A percentile compares a stretch with the other conserved stretches of the same genome.
These are phyloP conservation scores for Dipodomys spectabilis DNA, from an alignment of 2,113 vertebrate species.

Conservation along the genomic window DNA sequence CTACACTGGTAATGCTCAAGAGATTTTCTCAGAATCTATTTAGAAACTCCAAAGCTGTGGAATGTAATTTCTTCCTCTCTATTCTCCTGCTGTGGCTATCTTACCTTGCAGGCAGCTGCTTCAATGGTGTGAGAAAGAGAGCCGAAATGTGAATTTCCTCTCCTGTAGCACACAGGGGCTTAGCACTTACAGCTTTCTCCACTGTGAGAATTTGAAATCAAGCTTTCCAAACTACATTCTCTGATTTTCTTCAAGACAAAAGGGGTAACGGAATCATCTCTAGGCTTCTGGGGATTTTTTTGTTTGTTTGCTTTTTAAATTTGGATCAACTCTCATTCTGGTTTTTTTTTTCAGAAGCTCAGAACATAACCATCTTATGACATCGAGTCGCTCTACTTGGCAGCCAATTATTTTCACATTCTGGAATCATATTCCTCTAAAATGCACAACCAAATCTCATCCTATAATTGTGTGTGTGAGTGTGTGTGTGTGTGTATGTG, in stretches of 20 bases:
- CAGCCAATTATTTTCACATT: slow-evolving; percentile 25
- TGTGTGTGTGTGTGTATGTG: background rate
- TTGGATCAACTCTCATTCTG: background rate
- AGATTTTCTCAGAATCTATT: slow-evolving; percentile 36
- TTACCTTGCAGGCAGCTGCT: background rate
- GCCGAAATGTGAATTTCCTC: background rate
- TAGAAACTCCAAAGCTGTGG: slow-evolving; percentile 36
- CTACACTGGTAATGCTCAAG: background rate
- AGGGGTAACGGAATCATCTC: background rate
- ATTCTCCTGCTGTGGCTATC: slow-evolving; percentile 10
- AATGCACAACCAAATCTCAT: slow-evolving; percentile 5
- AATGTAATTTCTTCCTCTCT: slow-evolving; percentile 41
- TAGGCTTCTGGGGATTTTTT: background rate
- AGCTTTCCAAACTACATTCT: slow-evolving; percentile 8
- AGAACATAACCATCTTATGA: background rate
- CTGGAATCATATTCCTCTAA: slow-evolving; percentile 30
- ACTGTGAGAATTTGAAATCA: slow-evolving; percentile 5
- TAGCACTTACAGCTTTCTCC: slow-evolving; percentile 26
- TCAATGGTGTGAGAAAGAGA: background rate
- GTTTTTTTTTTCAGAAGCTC: slow-evolving; percentile 26
- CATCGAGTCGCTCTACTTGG: slow-evolving; percentile 1
- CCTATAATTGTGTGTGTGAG: background rate
- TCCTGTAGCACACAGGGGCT: background rate
- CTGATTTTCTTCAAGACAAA: slow-evolving; percentile 49
- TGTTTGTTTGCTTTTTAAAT: slow-evolving; percentile 18